Conservation (phyloP, 1,140 invertebrate genomes). For the Odontomachus brunneus region DNA sequence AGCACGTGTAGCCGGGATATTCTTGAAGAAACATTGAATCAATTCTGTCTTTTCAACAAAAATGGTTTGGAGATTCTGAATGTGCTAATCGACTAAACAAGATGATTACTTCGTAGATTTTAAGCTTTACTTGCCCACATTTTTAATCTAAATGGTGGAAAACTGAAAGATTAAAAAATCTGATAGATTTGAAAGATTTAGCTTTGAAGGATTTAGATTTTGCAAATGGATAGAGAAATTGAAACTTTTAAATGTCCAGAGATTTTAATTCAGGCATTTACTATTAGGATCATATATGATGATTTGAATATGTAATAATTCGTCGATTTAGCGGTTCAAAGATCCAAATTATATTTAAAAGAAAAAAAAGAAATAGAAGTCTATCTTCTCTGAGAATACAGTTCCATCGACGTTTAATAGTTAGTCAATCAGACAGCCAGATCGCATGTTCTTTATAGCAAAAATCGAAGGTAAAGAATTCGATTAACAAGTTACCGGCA, state of each 20-base stretch:
- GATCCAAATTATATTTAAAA: not conserved
- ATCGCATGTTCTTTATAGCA: not conserved
- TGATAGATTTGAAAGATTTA: not conserved
- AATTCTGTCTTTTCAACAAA: not conserved
- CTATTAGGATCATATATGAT: not conserved
- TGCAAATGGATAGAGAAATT: not conserved
- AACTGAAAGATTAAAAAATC: not conserved
- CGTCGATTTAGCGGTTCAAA: not conserved
- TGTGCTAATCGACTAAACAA: not conserved
- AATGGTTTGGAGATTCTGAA: not conserved
- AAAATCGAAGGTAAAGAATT: slow-evolving; percentile 22
- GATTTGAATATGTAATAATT: not conserved
- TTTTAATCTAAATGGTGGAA: slow-evolving; percentile 6
- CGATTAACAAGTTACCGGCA: slow-evolving; percentile 8
- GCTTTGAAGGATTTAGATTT: not conserved
- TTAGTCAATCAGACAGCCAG: not conserved
- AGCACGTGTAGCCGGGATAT: slow-evolving; percentile 1
- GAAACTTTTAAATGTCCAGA: not conserved
- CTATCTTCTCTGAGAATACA: not conserved
- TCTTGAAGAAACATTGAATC: not conserved
- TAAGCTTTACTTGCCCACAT: not conserved
- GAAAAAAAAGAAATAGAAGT: not conserved
- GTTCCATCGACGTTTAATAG: not conserved
- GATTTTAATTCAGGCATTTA: not conserved
- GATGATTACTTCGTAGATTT: slow-evolving; percentile 3